Percentiles rank a stretch among this genome's conserved stretches.
phyloP scores from a whole-genome alignment of 2,797 vertebrate species.

The Hydrophis major region DNA sequence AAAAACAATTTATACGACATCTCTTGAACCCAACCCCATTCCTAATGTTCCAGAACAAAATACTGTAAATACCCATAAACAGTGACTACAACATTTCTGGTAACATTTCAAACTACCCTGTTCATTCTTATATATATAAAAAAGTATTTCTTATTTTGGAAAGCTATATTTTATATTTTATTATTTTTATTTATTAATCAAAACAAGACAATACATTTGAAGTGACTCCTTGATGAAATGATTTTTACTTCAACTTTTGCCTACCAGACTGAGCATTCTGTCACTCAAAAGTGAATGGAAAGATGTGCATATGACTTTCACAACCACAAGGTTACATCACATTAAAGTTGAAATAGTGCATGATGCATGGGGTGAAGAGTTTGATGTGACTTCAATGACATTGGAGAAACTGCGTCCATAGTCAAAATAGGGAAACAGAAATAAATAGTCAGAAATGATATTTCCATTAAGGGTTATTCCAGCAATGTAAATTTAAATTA shows the following conservation, averaged over 20 bases:
- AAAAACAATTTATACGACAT: conserved; percentile 33
- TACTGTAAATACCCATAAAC: conserved; percentile 44
- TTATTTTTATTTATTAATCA: background rate
- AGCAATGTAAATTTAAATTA: conserved; percentile 25
- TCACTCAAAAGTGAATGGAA: conserved; percentile 37
- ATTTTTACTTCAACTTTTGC: conserved; percentile 48
- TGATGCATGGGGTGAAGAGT: conserved; percentile 38
- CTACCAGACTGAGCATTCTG: conserved; percentile 37
- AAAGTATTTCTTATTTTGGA: background rate
- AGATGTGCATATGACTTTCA: conserved; percentile 55
- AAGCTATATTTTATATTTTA: conserved; percentile 1
- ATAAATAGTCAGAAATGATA: background rate
- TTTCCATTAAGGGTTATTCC: background rate
- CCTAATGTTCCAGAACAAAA: conserved; percentile 35
- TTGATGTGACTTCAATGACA: conserved; percentile 21
- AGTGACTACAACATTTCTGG: conserved; percentile 1
- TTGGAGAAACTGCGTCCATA: conserved; percentile 46
- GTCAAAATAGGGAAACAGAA: conserved; percentile 49
- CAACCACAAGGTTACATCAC: conserved; percentile 58
- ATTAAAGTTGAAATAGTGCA: conserved; percentile 43
- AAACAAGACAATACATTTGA: background rate
- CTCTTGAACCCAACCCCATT: conserved; percentile 28
- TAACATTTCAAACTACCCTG: conserved; percentile 16
- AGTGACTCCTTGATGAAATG: conserved; percentile 4
- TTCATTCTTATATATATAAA: background rate